Base-by-base conservation (phyloP, 1,140 invertebrate genomes). In the Asbolus verrucosus region DNA sequence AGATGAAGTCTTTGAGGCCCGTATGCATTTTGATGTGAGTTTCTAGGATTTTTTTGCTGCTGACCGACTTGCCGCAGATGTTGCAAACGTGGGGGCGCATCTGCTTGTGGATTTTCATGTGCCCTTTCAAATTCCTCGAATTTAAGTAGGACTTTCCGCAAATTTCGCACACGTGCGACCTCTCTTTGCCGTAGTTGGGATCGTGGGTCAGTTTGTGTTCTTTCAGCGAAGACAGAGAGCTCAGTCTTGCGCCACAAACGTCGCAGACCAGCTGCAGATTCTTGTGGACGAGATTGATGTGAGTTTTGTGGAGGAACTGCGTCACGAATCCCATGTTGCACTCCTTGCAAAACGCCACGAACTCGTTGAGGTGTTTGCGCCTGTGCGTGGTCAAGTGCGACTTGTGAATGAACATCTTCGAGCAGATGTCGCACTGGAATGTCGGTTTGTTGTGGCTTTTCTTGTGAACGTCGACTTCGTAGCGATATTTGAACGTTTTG, bases 341-440 rank as follows among this genome's bases (percentile, higher is more conserved):
- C 2, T 69, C 27, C 24, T 74, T 66, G 65, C 78, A 79, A 54
- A 70, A 72, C 0, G 59, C 73, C 6, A 73, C 71, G 30, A 71
- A 78, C 61, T 88, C 84, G 13, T 85, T 85, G n/a, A 85, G 84
- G 63, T 89, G 86, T 16, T 87, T 86, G 18, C 87, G 83, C 2
- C 86, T 79, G 74, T 93, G 91, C 9, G 85, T 86, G 1, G 87
- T 86, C 54, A 92, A 81, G 67, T 91, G 84, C 0, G 88, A 86
- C 14, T 87, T 85, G 0, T 91, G 84, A 4, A 87, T 90, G 75
- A 94, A 94, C 1, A 86, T 84, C 70, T 89, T 89, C 0, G 71
- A 71, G 39, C 80, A 81, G 15, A 78, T 66, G 14, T 79, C 72
- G 27, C 80, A 81, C 18, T 75, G 70, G 43, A 75, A 80, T 13